These are phyloP conservation scores for Drosophila nr. medialis DNA, from an alignment of 2,888 invertebrate genomes.

Conservation along the genomic window DNA sequence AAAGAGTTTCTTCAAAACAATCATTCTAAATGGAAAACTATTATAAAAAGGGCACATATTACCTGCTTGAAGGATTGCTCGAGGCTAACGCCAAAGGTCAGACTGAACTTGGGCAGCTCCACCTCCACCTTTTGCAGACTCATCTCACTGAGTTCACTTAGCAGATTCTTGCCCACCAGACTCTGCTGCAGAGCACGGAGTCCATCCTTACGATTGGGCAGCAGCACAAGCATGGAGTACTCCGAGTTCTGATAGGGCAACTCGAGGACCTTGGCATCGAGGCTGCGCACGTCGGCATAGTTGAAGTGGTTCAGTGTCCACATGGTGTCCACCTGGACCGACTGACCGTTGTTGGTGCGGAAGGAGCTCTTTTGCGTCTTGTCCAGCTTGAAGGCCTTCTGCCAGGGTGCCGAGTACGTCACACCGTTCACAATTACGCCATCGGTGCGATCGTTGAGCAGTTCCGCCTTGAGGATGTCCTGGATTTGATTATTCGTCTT, in stretches of 20 bases:
- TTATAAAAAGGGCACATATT: background rate
- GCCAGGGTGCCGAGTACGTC: constrained; percentile 75
- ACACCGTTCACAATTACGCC: constrained; percentile 81
- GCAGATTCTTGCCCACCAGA: constrained; percentile 86
- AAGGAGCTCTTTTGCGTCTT: constrained; percentile 77
- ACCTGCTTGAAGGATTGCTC: constrained; percentile 88
- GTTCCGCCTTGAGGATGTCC: constrained; percentile 88
- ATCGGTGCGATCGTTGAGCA: constrained; percentile 79
- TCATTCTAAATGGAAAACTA: background rate
- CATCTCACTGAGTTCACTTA: constrained; percentile 85
- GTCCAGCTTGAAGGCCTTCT: constrained; percentile 76
- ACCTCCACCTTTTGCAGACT: constrained; percentile 87
- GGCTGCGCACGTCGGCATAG: constrained; percentile 85
- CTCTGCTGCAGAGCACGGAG: constrained; percentile 87
- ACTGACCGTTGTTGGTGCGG: constrained; percentile 68
- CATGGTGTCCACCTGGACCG: constrained; percentile 81
- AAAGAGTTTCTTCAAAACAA: background rate
- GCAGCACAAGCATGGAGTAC: constrained; percentile 90
- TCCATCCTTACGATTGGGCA: constrained; percentile 90
- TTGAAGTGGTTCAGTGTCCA: constrained; percentile 81
- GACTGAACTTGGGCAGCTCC: constrained; percentile 92
- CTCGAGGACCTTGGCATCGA: constrained; percentile 88
- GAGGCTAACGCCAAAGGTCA: constrained; percentile 89
- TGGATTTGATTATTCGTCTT: constrained; percentile 93
- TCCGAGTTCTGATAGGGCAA: constrained; percentile 90